phyloP scores from a whole-genome alignment of 2,888 invertebrate genomes.

The Drosophila lutescens region DNA sequence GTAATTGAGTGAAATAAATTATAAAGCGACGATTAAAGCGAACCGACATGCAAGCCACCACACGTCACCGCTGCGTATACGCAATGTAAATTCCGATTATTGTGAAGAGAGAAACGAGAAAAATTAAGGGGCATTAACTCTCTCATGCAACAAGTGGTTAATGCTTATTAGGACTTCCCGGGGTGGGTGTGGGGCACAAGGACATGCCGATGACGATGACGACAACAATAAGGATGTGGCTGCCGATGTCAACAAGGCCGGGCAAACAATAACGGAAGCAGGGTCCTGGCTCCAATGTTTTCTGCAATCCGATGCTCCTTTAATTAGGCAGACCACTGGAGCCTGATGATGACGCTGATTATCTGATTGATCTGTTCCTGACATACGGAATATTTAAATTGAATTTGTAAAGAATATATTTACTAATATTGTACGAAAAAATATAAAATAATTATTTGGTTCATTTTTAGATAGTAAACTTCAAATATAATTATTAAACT shows the following conservation, averaged over 20 bases:
- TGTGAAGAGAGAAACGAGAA: slow-evolving; percentile 10
- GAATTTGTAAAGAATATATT: no score
- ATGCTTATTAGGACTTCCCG: slow-evolving; percentile 58
- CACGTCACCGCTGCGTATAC: slow-evolving; percentile 30
- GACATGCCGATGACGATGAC: slow-evolving; percentile 13
- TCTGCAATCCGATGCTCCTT: slow-evolving; percentile 38
- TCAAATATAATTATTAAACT: no score
- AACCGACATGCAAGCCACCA: slow-evolving; percentile 10
- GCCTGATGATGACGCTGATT: slow-evolving; percentile 18
- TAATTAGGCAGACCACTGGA: slow-evolving; percentile 37
- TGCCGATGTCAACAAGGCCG: slow-evolving; percentile 12
- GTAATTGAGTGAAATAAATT: slow-evolving; percentile 16
- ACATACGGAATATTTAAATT: background rate
- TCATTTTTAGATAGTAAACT: no score
- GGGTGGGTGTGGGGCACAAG: slow-evolving; percentile 10
- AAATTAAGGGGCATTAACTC: slow-evolving; percentile 13
- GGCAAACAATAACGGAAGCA: slow-evolving; percentile 11
- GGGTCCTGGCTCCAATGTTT: slow-evolving; percentile 15
- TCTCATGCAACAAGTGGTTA: slow-evolving; percentile 36
- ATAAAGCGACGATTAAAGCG: slow-evolving; percentile 3
- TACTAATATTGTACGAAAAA: no score
- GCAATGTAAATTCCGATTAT: slow-evolving; percentile 20
- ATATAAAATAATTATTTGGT: no score
- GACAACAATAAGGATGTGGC: slow-evolving; percentile 13
- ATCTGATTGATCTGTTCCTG: no score